Percentiles rank a stretch among this genome's conserved stretches.
Evolutionary conservation across 2,888 invertebrate species (phyloP).

Genomic region (Lithophane socia): DNA sequence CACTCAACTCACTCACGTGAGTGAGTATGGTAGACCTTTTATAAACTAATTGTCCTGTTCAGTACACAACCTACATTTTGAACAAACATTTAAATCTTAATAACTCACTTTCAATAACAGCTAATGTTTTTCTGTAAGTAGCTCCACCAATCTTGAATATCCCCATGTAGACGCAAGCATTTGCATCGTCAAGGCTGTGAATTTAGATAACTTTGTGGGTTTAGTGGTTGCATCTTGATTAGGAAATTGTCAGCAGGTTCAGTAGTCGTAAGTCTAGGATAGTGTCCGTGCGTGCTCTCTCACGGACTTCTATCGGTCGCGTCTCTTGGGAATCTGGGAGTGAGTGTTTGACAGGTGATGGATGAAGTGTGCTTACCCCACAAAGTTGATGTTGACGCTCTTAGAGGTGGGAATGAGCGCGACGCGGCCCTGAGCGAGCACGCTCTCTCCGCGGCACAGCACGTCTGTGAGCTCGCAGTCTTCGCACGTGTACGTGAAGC

Average conservation of each 20-base stretch:
- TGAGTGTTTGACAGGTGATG: too few species aligned
- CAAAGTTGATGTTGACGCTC: constrained; percentile 78
- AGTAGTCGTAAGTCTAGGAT: background rate
- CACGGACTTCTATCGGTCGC: background rate
- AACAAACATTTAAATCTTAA: background rate
- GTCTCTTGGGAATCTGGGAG: background rate
- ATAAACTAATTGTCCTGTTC: background rate
- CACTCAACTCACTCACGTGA: too few species aligned
- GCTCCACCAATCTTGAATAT: constrained; percentile 9
- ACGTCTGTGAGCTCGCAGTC: constrained; percentile 76
- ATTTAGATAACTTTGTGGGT: background rate
- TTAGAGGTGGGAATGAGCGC: constrained; percentile 70
- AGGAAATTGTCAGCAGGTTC: background rate
- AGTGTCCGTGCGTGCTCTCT: background rate
- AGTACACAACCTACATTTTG: background rate
- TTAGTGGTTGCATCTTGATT: background rate
- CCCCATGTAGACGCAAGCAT: constrained; percentile 12
- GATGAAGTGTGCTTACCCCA: constrained; percentile 70
- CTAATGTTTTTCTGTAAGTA: background rate
- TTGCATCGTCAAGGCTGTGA: constrained; percentile 10
- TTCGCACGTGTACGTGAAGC: constrained; percentile 69
- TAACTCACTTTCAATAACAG: constrained; percentile 4
- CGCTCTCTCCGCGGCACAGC: constrained; percentile 77
- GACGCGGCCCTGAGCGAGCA: constrained; percentile 69
- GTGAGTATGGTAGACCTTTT: background rate